Evolutionary conservation across 2,797 vertebrate species (phyloP).

Genomic region (Syndactyla subalaris): DNA sequence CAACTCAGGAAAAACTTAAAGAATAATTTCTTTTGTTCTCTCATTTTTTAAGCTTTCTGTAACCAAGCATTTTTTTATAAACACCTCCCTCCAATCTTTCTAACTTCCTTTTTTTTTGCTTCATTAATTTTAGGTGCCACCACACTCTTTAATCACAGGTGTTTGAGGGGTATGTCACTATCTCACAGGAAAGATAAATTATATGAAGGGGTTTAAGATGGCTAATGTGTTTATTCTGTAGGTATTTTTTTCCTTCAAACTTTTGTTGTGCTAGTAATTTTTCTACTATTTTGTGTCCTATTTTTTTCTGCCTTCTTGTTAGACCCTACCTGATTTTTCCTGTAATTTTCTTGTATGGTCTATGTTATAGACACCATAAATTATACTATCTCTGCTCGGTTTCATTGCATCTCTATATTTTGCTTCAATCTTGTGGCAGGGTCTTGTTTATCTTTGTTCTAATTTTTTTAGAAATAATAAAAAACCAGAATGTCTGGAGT

Average conservation of each 20-base stretch:
- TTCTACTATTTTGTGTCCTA: not conserved
- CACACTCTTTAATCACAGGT: not conserved
- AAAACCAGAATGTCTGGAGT: not conserved
- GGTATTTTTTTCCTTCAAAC: not conserved
- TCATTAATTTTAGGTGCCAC: not conserved
- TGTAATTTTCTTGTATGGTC: not conserved
- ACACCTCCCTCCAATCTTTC: not conserved
- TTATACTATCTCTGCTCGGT: not conserved
- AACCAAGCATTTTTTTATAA: not conserved
- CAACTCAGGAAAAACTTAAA: not conserved
- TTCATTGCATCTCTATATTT: not conserved
- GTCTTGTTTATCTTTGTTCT: not conserved
- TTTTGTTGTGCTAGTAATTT: not conserved
- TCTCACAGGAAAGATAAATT: not conserved
- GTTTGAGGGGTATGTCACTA: not conserved
- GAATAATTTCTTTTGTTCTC: not conserved
- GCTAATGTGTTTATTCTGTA: not conserved
- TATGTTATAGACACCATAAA: not conserved
- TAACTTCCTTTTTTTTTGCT: not conserved
- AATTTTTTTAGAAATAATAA: not conserved
- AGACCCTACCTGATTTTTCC: not conserved
- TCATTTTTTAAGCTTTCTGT: not conserved
- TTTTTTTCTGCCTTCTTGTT: not conserved
- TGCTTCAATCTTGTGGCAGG: not conserved
- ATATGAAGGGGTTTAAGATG: not conserved